Percentiles rank a stretch among this genome's conserved stretches.
Evolutionary conservation across 2,888 invertebrate genomes (phyloP).

Genomic region (Bembecia ichneumoniformis): DNA sequence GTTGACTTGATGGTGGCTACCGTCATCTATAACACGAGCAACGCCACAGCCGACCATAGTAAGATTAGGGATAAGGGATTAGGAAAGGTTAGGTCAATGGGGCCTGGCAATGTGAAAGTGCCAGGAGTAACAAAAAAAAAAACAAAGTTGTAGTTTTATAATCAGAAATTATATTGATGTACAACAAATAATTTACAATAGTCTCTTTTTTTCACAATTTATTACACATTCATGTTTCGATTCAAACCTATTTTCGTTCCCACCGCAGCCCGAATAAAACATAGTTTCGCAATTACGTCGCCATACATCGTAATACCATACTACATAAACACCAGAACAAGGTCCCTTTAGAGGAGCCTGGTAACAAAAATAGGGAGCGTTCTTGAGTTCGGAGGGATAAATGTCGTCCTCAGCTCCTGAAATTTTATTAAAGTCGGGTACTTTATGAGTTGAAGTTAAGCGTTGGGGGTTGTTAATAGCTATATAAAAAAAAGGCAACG

Average conservation of each 20-base stretch:
- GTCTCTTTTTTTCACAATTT: conserved; percentile 30
- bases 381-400: conserved; percentile 45
- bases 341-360: conserved; percentile 51
- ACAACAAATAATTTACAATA: conserved; percentile 15
- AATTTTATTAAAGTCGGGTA: conserved; percentile 17
- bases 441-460: not conserved
- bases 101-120: too few species aligned
- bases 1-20: too few species aligned
- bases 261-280: conserved; percentile 61
- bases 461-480: not conserved
- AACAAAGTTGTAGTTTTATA: too few species aligned
- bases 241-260: conserved; percentile 52
- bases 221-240: conserved; percentile 29
- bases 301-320: conserved; percentile 54
- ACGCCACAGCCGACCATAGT: too few species aligned
- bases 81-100: too few species aligned
- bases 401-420: conserved; percentile 48
- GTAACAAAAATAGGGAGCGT: conserved; percentile 56
- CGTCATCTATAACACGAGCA: too few species aligned
- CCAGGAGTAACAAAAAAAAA: too few species aligned
- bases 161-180: too few species aligned
- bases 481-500: not conserved
- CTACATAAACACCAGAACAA: conserved; percentile 31
- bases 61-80: too few species aligned
- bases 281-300: conserved; percentile 49